These are phyloP conservation scores for Hyles euphorbiae DNA, from an alignment of 1,140 invertebrate genomes.

Conservation along the genomic window DNA sequence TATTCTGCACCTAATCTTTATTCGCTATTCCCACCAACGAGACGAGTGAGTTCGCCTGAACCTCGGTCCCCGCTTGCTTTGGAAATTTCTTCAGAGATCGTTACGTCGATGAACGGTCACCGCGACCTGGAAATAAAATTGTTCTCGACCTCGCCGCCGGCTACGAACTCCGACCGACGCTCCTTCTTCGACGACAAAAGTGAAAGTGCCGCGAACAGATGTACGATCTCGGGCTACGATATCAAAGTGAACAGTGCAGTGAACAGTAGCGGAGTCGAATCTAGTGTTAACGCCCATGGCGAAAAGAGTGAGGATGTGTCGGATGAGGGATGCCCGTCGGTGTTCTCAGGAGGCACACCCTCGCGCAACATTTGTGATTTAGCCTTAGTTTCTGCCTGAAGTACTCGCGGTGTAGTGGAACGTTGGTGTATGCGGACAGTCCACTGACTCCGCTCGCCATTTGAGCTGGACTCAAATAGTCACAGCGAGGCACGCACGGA, in stretches of 20 bases:
- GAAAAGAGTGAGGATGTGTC: conserved; percentile 55
- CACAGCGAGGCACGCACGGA: conserved; percentile 63
- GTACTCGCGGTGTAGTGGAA: conserved; percentile 51
- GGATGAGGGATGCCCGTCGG: conserved; percentile 46
- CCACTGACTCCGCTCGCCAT: conserved; percentile 58
- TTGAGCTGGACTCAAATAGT: conserved; percentile 71
- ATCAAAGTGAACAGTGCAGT: conserved; percentile 63
- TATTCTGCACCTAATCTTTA: conserved; percentile 58
- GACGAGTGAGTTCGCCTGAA: conserved; percentile 64
- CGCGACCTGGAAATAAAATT: conserved; percentile 87
- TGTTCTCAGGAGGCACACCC: conserved; percentile 37
- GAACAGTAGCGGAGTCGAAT: conserved; percentile 49
- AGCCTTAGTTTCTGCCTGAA: conserved; percentile 70
- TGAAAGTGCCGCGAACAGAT: conserved; percentile 67
- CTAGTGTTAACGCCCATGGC: conserved; percentile 43
- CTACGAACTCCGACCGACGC: conserved; percentile 56
- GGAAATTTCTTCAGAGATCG: conserved; percentile 86
- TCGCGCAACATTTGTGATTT: conserved; percentile 71
- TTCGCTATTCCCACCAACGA: conserved; percentile 75
- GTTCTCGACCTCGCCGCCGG: conserved; percentile 77
- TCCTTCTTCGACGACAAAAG: conserved; percentile 68
- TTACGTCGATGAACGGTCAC: conserved; percentile 85
- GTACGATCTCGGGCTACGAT: conserved; percentile 47
- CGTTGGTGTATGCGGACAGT: conserved; percentile 42
- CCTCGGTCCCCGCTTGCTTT: conserved; percentile 63